phyloP scores from a whole-genome alignment of 2,888 invertebrate species.

The Anthrax anthrax region DNA sequence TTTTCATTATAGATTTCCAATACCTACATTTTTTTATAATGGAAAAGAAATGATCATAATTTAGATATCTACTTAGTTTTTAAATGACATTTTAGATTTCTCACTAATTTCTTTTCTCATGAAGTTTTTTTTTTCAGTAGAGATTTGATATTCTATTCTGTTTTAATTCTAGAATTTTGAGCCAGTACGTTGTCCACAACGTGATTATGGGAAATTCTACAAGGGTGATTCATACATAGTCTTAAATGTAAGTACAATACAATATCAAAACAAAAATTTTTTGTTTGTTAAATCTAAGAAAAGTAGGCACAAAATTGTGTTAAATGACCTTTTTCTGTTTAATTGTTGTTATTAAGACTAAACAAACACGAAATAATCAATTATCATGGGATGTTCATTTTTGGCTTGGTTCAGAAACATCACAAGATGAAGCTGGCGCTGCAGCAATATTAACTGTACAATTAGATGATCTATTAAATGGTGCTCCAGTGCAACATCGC shows the following conservation, averaged over 20 bases:
- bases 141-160: too few relatives aligned
- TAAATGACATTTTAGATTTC: too few relatives aligned
- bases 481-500: slow-evolving; percentile 71
- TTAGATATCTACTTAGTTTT: too few relatives aligned
- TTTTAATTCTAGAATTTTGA: slow-evolving; percentile 64
- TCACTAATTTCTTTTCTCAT: too few relatives aligned
- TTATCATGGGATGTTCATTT: slow-evolving; percentile 72
- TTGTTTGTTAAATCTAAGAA: neutral
- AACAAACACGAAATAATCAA: slow-evolving; percentile 45
- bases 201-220: slow-evolving; percentile 68
- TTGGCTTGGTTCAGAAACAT: slow-evolving; percentile 71
- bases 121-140: too few relatives aligned
- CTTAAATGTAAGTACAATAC: slow-evolving; percentile 46
- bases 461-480: slow-evolving; percentile 68
- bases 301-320: too few relatives aligned
- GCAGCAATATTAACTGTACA: slow-evolving; percentile 69
- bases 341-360: too few relatives aligned
- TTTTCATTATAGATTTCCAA: too few relatives aligned
- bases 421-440: slow-evolving; percentile 61
- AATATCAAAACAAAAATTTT: neutral
- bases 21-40: too few relatives aligned
- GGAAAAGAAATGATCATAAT: too few relatives aligned
- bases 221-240: slow-evolving; percentile 78
- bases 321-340: too few relatives aligned
- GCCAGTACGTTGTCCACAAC: slow-evolving; percentile 54